These are phyloP conservation scores for Torymus texanus DNA, from an alignment of 2,888 invertebrate species.

Conservation along the genomic window DNA sequence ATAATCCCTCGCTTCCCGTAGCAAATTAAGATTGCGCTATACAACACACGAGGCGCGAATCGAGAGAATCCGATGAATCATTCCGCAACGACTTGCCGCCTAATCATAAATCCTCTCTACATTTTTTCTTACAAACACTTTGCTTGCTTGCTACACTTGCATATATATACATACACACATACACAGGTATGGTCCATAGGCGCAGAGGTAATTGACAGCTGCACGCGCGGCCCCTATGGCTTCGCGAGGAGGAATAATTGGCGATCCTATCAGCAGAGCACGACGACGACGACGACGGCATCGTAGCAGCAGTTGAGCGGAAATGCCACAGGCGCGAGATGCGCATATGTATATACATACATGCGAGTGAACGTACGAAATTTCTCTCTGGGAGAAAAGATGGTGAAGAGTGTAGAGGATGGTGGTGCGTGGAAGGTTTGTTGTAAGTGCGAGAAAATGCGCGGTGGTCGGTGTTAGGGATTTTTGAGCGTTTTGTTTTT, in stretches of 20 bases:
- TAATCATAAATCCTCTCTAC: slow-evolving; percentile 53
- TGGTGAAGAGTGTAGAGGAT: too few species aligned
- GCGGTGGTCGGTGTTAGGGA: too few species aligned
- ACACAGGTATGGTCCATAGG: slow-evolving; percentile 61
- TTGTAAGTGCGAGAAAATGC: too few species aligned
- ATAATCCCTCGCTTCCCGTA: background rate
- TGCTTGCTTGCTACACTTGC: background rate
- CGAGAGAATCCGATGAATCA: slow-evolving; percentile 50
- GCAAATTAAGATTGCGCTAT: slow-evolving; percentile 26
- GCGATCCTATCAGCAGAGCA: slow-evolving; percentile 67
- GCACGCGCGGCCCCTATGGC: slow-evolving; percentile 57
- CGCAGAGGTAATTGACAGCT: slow-evolving; percentile 69
- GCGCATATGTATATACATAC: too few species aligned
- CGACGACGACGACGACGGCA: too few species aligned
- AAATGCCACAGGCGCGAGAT: too few species aligned
- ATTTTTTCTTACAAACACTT: background rate
- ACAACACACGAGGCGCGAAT: slow-evolving; percentile 17
- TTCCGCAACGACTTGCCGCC: background rate
- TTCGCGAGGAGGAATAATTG: slow-evolving; percentile 68
- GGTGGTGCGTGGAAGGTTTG: too few species aligned
- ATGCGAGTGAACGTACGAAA: too few species aligned
- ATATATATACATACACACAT: slow-evolving; percentile 38
- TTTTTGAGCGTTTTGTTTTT: too few species aligned
- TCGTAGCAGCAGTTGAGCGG: too few species aligned
- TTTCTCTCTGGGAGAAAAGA: too few species aligned